phyloP scores from a whole-genome alignment of 2,113 vertebrate genomes.

The Protomyctophum bolini region DNA sequence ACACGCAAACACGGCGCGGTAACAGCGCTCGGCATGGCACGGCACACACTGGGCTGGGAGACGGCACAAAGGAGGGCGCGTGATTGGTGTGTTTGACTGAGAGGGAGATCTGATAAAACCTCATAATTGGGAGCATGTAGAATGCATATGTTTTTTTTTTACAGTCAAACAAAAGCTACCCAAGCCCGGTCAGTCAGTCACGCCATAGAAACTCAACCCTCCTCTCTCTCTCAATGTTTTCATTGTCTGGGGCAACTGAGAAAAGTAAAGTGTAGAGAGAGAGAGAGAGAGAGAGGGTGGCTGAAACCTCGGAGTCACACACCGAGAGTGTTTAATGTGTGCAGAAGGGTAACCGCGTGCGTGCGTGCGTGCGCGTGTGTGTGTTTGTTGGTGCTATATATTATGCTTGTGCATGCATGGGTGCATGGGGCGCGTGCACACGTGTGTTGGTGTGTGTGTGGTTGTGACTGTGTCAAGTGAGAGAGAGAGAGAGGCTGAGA shows the following conservation, averaged over 20 bases:
- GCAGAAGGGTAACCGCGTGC: constrained; percentile 41
- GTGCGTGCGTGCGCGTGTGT: constrained; percentile 38
- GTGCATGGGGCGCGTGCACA: not conserved
- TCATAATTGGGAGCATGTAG: constrained; percentile 74
- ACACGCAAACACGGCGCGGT: constrained; percentile 88
- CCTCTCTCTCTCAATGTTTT: constrained; percentile 67
- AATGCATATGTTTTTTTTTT: constrained; percentile 73
- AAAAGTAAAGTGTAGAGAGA: constrained; percentile 33
- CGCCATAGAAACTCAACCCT: constrained; percentile 69
- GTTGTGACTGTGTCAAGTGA: constrained; percentile 5
- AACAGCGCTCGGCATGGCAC: constrained; percentile 87
- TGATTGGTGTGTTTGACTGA: constrained; percentile 75
- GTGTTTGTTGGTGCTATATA: constrained; percentile 4
- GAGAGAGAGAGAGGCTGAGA: constrained; percentile 19
- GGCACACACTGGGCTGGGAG: constrained; percentile 74
- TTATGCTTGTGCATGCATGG: not conserved
- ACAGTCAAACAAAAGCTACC: constrained; percentile 73
- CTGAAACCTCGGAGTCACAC: constrained; percentile 53
- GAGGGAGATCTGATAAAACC: constrained; percentile 77
- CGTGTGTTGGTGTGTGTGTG: constrained; percentile 16
- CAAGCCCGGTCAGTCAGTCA: constrained; percentile 50
- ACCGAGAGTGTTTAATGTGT: constrained; percentile 61
- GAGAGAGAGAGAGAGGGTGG: constrained; percentile 37
- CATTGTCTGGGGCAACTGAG: constrained; percentile 70
- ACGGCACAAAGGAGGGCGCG: constrained; percentile 66